Percentiles rank a stretch among this genome's conserved stretches.
Conservation (phyloP, 2,797 vertebrate species). For the Epinephelus malabaricus region DNA sequence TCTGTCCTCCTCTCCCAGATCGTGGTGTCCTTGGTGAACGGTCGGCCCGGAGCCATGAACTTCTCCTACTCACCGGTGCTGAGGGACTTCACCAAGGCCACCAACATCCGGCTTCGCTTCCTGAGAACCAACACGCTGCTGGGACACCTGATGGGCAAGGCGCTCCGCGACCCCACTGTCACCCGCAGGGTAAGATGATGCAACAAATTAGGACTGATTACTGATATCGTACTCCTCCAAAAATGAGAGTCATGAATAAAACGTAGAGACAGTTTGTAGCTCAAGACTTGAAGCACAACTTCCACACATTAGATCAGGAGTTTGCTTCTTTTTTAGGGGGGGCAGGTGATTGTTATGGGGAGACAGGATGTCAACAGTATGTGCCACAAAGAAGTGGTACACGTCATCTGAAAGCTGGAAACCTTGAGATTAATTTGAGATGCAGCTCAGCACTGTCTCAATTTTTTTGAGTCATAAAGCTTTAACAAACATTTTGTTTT, state of each 20-base stretch:
- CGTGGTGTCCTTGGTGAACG: conserved; percentile 96
- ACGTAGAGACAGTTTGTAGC: not conserved
- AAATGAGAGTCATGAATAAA: not conserved
- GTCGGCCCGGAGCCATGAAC: conserved; percentile 96
- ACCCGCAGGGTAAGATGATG: conserved; percentile 90
- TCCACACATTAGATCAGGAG: not conserved
- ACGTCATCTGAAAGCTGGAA: too few species aligned
- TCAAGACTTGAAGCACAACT: not conserved
- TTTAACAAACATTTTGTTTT: too few species aligned
- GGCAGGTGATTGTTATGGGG: too few species aligned
- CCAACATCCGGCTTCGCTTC: conserved; percentile 94
- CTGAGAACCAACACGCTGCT: conserved; percentile 96
- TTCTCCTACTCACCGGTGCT: conserved; percentile 96
- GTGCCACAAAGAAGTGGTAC: too few species aligned
- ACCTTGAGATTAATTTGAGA: too few species aligned
- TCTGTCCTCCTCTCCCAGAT: conserved; percentile 81
- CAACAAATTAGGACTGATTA: not conserved
- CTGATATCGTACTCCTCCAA: not conserved
- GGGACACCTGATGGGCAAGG: conserved; percentile 98
- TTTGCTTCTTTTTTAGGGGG: too few species aligned
- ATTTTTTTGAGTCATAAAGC: too few species aligned
- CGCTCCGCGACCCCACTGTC: conserved; percentile 95
- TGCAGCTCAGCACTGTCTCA: too few species aligned
- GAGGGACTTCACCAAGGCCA: conserved; percentile 97
- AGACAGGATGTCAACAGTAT: too few species aligned